Evolutionary conservation across 2,113 vertebrate species (phyloP), one percentile per base, ranked within the genome.

Genomic region (Anguilla japonica): DNA sequence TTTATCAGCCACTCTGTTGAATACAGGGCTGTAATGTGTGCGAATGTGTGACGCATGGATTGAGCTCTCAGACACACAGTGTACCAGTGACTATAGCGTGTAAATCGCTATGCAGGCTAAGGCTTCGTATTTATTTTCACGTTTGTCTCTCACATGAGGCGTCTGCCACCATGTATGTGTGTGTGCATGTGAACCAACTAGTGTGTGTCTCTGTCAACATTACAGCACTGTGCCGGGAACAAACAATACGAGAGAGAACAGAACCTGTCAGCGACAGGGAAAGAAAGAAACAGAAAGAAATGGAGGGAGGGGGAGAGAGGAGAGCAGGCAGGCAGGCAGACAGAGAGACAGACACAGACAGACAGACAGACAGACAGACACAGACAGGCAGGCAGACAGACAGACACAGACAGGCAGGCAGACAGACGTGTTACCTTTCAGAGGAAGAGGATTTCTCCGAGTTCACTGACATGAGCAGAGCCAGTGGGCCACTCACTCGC

Each of bases 401-500:
- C 34, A 34, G 34, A 34, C 14, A 20, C 7, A 15, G 57, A 60
- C 7, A 43, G 46, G 50, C 50, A 67, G 67, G 84, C 79, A 85
- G 56, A 90, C 41, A 67, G 89, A 53, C 13, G 34, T 18, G 86
- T 97, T 99, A 99, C 98, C 98, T 99, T 98, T 99, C 98, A 93
- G 98, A 97, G 96, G 98, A 99, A 95, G 97, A 99, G 96, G 98
- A 99, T 98, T 99, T 99, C 97, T 99, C 98, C 91, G 98, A 99
- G 97, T 99, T 99, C 98, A 99, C 97, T 97, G 98, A 99, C 98
- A 99, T 99, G 98, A 98, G 98, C 97, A 96, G 97, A 96, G 96
- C 96, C 96, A 96, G 98, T 96, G 96, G 96, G 95, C 95, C 94
- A 92, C 94, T 94, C 94, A 94, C 92, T 94, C 89, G 92, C 93